Percentiles rank a stretch among this genome's conserved stretches.
Evolutionary conservation across 1,140 invertebrate genomes (phyloP).

Genomic region (honey bee (Apis mellifera)): DNA sequence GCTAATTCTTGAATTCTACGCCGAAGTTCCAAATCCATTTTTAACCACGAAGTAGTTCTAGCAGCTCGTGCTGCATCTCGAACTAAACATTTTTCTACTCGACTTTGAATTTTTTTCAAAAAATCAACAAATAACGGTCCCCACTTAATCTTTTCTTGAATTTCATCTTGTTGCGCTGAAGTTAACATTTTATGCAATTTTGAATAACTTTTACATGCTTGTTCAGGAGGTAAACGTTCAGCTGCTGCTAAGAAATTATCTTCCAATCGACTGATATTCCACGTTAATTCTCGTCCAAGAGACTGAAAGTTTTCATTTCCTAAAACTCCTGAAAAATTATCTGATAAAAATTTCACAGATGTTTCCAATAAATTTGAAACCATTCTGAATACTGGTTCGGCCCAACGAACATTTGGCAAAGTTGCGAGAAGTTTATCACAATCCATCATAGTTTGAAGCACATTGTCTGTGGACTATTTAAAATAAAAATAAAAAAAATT

Average conservation of each 20-base stretch:
- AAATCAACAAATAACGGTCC: slow-evolving; percentile 80
- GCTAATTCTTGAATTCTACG: slow-evolving; percentile 84
- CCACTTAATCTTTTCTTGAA: slow-evolving; percentile 74
- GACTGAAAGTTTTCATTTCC: slow-evolving; percentile 85
- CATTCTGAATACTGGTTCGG: slow-evolving; percentile 85
- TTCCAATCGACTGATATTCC: slow-evolving; percentile 86
- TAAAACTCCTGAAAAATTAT: slow-evolving; percentile 85
- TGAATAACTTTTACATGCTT: slow-evolving; percentile 87
- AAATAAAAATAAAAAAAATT: neutral
- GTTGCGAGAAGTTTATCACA: slow-evolving; percentile 87
- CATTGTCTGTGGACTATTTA: slow-evolving; percentile 83
- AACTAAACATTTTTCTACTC: slow-evolving; percentile 85
- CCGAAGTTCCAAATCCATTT: slow-evolving; percentile 84
- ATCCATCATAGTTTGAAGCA: slow-evolving; percentile 85
- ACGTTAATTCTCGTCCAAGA: slow-evolving; percentile 85
- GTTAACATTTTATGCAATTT: slow-evolving; percentile 79
- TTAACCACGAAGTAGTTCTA: slow-evolving; percentile 84
- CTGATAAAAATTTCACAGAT: slow-evolving; percentile 84
- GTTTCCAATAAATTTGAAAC: slow-evolving; percentile 86
- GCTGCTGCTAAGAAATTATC: slow-evolving; percentile 85
- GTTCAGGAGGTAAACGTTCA: slow-evolving; percentile 85
- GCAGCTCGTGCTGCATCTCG: slow-evolving; percentile 84
- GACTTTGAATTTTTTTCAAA: slow-evolving; percentile 77
- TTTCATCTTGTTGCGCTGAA: slow-evolving; percentile 67
- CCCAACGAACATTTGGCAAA: slow-evolving; percentile 87